Base-by-base conservation (phyloP, 2,888 invertebrate species). In the Pterobdella sp. region DNA sequence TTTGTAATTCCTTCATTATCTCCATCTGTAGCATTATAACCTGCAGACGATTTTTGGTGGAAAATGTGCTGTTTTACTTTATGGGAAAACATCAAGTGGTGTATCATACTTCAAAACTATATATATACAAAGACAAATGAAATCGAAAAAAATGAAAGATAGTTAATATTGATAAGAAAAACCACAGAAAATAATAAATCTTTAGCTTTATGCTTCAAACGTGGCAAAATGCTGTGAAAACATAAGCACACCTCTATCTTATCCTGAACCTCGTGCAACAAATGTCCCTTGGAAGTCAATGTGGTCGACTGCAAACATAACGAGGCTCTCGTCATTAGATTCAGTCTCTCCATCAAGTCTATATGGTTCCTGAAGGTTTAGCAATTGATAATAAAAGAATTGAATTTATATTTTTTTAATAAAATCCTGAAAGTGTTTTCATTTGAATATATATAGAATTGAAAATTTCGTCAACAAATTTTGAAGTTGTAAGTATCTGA, bases 271-370 rank as follows among this genome's bases (percentile, higher is more conserved):
- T 94, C 92, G 78, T 92, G 90, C 73, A 94, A 86, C 80, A 93
- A 89, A 74, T 92, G 90, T 0, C 89, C 92, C 80, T 83, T 83
- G 26, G 81, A 79, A 68, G 80, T 77, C 71, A 82, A 80, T 3
- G 84, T 82, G 3, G 83, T 82, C 79, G 94, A 93, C 78, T 95
- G 89, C 88, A 95, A 91, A 84, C 95, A 95, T 87, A 96, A 91
- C 76, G 95, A 91, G 52, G 96, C 94, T 78, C 94, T 88, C 0
- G 94, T 92, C 80, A 98, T 86, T 86, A 95, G 94, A 79, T 92
- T 90, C 78, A 95, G 88, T 76, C 97, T 88, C 82, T 93, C 89
- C 34, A 88, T 86, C 63, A 97, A 85, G 0, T 88, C 87, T 73
- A 94, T 87, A 68, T 89, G 88, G 29, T 88, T 88, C 18, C 92